phyloP scores from a whole-genome alignment of 2,113 vertebrate genomes.

The Patagioenas fasciata region DNA sequence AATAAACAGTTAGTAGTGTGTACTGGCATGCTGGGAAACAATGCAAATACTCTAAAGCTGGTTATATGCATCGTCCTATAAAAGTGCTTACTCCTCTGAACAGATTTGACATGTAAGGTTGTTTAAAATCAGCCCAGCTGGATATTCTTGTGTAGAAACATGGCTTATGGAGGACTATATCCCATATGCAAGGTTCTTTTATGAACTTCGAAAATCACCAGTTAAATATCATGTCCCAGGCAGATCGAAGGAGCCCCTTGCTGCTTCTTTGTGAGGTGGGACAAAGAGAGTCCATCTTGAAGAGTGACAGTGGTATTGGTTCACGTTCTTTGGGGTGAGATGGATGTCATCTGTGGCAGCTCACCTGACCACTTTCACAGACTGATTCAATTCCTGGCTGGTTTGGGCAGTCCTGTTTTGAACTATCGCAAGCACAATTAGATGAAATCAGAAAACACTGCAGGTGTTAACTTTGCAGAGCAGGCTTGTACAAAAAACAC shows the following conservation, averaged over 20 bases:
- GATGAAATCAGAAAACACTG: conserved; percentile 67
- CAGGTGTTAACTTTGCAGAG: conserved; percentile 66
- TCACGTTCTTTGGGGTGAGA: not conserved
- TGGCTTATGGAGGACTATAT: not conserved
- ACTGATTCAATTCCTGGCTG: not conserved
- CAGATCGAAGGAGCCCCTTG: not conserved
- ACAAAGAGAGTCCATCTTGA: not conserved
- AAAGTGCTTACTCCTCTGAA: not conserved
- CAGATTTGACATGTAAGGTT: not conserved
- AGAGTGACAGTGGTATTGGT: not conserved
- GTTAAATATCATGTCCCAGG: not conserved
- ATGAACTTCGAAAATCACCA: not conserved
- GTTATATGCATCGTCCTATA: rapidly evolving
- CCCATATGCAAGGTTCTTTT: rapidly evolving
- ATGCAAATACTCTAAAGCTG: not conserved
- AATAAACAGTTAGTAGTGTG: not conserved
- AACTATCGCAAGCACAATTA: conserved; percentile 39
- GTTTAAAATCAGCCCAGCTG: not conserved
- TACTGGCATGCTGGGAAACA: not conserved
- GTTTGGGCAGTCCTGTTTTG: not conserved
- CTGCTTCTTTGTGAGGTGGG: not conserved
- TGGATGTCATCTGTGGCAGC: not conserved
- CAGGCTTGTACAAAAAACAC: conserved; percentile 69
- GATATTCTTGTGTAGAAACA: not conserved
- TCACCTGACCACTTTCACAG: rapidly evolving